Percentiles rank a stretch among this genome's conserved stretches.
Conservation (phyloP, 2,888 invertebrate genomes). For the Eristalinus aeneus region DNA sequence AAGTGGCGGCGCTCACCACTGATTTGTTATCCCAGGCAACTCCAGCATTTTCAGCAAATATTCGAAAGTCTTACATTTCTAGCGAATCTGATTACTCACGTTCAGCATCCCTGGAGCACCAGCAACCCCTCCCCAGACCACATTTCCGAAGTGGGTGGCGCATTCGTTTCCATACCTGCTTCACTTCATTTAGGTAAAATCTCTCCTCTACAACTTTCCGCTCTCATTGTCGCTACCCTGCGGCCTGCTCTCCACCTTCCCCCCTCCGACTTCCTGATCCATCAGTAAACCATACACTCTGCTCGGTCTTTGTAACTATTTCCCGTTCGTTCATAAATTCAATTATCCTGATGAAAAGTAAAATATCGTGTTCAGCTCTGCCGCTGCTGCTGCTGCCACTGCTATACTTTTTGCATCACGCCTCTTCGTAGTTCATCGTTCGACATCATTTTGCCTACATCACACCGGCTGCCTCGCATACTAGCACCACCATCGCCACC, state of each 20-base stretch:
- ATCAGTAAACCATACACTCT: not conserved
- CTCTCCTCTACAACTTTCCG: not conserved
- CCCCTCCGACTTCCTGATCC: not conserved
- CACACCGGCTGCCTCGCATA: no score
- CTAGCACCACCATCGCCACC: not conserved
- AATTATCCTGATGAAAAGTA: slow-evolving; percentile 30
- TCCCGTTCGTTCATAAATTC: slow-evolving; percentile 11
- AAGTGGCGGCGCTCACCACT: no score
- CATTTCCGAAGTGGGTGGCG: no score
- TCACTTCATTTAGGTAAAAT: not conserved
- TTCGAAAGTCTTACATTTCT: no score
- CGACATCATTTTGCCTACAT: not conserved
- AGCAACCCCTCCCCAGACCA: no score
- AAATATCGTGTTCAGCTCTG: not conserved
- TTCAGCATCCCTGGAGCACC: no score
- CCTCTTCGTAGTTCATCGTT: not conserved
- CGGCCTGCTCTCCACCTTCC: not conserved
- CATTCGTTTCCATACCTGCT: not conserved
- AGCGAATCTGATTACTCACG: no score
- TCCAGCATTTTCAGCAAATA: no score
- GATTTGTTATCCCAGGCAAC: no score
- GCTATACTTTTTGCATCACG: not conserved
- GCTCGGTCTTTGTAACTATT: not conserved
- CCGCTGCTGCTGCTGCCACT: not conserved
- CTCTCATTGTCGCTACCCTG: not conserved